A percentile compares a stretch with the other conserved stretches of the same genome.
phyloP scores from a whole-genome alignment of 2,797 vertebrate species.

The Ceyx erithaca region DNA sequence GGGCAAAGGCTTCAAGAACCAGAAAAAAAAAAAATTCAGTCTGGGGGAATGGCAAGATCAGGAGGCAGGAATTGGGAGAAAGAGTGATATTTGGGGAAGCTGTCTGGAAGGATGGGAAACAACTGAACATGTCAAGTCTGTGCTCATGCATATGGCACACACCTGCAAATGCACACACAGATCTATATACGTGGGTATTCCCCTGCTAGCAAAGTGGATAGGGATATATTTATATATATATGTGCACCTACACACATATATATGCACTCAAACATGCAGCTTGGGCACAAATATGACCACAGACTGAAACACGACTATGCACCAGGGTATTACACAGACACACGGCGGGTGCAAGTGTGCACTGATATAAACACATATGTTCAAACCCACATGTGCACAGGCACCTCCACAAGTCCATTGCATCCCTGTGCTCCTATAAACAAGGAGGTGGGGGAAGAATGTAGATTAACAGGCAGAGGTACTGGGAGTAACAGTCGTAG shows the following conservation, averaged over 20 bases:
- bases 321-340: background rate
- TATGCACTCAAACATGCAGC: background rate
- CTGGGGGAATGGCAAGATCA: background rate
- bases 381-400: background rate
- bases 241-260: background rate
- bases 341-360: rapidly evolving
- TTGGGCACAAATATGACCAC: background rate
- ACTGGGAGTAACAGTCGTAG: background rate
- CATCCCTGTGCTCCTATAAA: background rate
- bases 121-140: background rate
- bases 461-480: background rate
- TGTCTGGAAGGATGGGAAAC: background rate
- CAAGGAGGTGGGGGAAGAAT: background rate
- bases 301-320: background rate
- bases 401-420: slow-evolving; percentile 5
- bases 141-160: background rate
- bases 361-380: rapidly evolving
- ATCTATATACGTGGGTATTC: background rate
- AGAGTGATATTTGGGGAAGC: background rate
- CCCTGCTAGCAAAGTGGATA: background rate
- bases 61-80: background rate
- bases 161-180: background rate
- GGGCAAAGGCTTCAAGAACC: slow-evolving; percentile 2
- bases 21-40: background rate
- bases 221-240: too few relatives aligned